These are phyloP conservation scores for Timema cristinae DNA, from an alignment of 2,888 invertebrate species.

Conservation along the genomic window DNA sequence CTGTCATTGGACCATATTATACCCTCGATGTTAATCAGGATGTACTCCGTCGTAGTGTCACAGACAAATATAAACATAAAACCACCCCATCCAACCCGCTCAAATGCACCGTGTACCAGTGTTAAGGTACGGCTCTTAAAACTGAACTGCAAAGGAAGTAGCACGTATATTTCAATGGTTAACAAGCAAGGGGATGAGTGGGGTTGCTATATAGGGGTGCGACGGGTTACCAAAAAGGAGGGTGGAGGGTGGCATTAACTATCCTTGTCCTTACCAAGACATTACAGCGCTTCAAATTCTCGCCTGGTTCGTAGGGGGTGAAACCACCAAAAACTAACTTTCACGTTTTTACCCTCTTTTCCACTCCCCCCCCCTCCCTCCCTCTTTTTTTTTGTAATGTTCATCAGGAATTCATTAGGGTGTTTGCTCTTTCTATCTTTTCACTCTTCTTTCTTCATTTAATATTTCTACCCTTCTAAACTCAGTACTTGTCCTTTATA, in stretches of 20 bases:
- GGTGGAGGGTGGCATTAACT: background rate
- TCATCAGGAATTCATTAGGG: constrained; percentile 16
- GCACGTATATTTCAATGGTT: too few species aligned
- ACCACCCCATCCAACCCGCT: too few species aligned
- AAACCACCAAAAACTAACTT: background rate
- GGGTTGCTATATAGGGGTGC: background rate
- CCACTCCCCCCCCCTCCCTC: background rate
- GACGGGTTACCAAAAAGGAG: background rate
- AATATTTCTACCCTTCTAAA: background rate
- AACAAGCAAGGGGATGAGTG: background rate
- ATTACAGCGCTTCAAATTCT: background rate
- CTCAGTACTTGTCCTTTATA: too few species aligned
- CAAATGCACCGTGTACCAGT: too few species aligned
- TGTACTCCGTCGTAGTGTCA: too few species aligned
- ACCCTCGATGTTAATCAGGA: too few species aligned
- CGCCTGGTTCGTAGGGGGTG: background rate
- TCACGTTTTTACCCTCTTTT: background rate
- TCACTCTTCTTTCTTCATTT: background rate
- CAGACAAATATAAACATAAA: too few species aligned
- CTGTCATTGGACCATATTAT: too few species aligned
- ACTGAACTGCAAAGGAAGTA: too few species aligned
- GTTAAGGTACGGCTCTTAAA: too few species aligned
- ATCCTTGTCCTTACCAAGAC: background rate
- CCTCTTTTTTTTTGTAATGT: background rate
- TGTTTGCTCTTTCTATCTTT: background rate